phyloP scores from a whole-genome alignment of 2,888 invertebrate species.

The Mesochorus sp. region DNA sequence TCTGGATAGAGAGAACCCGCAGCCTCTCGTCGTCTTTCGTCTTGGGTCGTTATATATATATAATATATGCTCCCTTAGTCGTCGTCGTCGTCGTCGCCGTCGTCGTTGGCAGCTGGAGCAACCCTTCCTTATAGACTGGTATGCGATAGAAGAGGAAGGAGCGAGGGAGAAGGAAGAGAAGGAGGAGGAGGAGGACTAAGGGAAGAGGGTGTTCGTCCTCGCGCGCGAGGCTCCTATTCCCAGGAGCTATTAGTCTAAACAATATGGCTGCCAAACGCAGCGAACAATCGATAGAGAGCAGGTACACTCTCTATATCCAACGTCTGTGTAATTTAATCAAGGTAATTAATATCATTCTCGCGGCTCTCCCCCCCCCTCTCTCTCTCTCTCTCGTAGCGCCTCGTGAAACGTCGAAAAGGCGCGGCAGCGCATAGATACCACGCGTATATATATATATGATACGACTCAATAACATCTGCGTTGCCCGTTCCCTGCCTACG shows the following conservation, averaged over 20 bases:
- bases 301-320: slow-evolving; percentile 63
- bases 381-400: slow-evolving; percentile 33
- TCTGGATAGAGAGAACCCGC: slow-evolving; percentile 10
- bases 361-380: no score
- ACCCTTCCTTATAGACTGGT: slow-evolving; percentile 50
- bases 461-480: slow-evolving; percentile 40
- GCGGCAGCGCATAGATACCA: no score
- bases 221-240: slow-evolving; percentile 72
- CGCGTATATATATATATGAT: not conserved
- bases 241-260: slow-evolving; percentile 80
- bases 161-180: slow-evolving; percentile 2
- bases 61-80: slow-evolving; percentile 34
- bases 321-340: slow-evolving; percentile 75
- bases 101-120: slow-evolving; percentile 52
- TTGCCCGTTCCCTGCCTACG: slow-evolving; percentile 10
- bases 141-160: slow-evolving; percentile 4
- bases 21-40: slow-evolving; percentile 40
- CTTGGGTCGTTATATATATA: slow-evolving; percentile 11
- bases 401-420: slow-evolving; percentile 62
- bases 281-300: slow-evolving; percentile 77
- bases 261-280: slow-evolving; percentile 81
- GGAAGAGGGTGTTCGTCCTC: slow-evolving; percentile 36
- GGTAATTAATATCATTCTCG: slow-evolving; percentile 72
- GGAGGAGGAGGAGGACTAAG: not conserved
- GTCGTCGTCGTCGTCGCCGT: slow-evolving; percentile 49